These are phyloP conservation scores for Microplitis manilae DNA, from an alignment of 2,888 invertebrate species.

Conservation along the genomic window DNA sequence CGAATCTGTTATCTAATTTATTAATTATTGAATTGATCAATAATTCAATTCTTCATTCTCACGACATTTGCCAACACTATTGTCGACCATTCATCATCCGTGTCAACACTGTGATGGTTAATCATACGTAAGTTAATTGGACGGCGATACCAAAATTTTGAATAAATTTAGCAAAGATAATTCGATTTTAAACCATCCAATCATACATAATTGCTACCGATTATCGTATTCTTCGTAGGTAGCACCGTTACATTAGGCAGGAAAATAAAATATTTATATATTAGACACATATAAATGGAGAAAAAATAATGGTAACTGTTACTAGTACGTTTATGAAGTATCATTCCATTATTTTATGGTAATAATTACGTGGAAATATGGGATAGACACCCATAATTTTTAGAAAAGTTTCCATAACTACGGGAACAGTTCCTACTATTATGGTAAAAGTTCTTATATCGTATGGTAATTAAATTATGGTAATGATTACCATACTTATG, in stretches of 20 bases:
- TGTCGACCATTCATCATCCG: no score
- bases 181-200: slow-evolving; percentile 10
- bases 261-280: slow-evolving; percentile 35
- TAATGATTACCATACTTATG: no score
- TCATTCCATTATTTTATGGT: no score
- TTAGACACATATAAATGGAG: neutral
- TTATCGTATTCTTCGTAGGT: slow-evolving; percentile 25
- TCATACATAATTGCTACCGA: neutral
- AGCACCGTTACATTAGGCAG: slow-evolving; percentile 48
- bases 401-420: no score
- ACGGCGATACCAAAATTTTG: slow-evolving; percentile 39
- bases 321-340: no score
- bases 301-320: neutral
- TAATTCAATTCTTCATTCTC: neutral
- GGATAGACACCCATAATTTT: no score
- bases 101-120: slow-evolving; percentile 36
- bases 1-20: no score
- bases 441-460: no score
- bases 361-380: no score
- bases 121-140: slow-evolving; percentile 35
- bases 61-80: neutral
- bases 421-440: no score
- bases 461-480: no score
- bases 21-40: no score
- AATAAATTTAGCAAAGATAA: neutral